Percentiles rank a stretch among this genome's conserved stretches.
phyloP scores from a whole-genome alignment of 2,888 invertebrate genomes.

The Netelia inedita region DNA sequence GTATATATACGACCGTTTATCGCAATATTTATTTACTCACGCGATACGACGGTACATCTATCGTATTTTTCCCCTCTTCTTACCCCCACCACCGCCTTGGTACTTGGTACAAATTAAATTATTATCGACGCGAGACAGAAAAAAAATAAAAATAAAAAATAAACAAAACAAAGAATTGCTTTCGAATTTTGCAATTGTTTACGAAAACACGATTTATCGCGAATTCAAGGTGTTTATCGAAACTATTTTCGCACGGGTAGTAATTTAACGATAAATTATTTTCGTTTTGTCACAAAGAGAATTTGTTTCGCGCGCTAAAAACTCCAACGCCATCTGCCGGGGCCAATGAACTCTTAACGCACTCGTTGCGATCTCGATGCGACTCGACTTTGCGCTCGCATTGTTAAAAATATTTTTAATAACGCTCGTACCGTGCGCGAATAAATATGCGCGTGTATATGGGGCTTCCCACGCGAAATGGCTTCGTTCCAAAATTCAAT shows the following conservation, averaged over 20 bases:
- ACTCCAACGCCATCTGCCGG: slow-evolving; percentile 32
- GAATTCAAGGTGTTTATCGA: neutral
- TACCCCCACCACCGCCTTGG: too few relatives aligned
- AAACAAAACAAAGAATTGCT: neutral
- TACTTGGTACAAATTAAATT: too few relatives aligned
- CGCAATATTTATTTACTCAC: neutral
- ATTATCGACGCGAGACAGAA: too few relatives aligned
- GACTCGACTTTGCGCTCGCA: neutral
- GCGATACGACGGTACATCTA: too few relatives aligned
- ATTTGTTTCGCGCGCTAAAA: neutral
- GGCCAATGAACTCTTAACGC: slow-evolving; percentile 37
- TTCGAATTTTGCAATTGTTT: neutral
- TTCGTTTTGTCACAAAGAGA: neutral
- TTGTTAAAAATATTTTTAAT: slow-evolving; percentile 18
- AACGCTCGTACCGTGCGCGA: neutral
- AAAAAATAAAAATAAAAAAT: too few relatives aligned
- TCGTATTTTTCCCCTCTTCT: too few relatives aligned
- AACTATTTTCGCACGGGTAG: neutral
- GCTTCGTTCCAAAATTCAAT: too few relatives aligned
- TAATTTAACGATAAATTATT: too few relatives aligned
- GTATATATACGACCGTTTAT: slow-evolving; percentile 1
- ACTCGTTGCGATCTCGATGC: slow-evolving; percentile 4
- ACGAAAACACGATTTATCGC: neutral
- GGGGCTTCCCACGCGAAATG: neutral
- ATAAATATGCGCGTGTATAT: neutral